Evolutionary conservation across 2,797 vertebrate species (phyloP).

Genomic region (Staurois parvus): DNA sequence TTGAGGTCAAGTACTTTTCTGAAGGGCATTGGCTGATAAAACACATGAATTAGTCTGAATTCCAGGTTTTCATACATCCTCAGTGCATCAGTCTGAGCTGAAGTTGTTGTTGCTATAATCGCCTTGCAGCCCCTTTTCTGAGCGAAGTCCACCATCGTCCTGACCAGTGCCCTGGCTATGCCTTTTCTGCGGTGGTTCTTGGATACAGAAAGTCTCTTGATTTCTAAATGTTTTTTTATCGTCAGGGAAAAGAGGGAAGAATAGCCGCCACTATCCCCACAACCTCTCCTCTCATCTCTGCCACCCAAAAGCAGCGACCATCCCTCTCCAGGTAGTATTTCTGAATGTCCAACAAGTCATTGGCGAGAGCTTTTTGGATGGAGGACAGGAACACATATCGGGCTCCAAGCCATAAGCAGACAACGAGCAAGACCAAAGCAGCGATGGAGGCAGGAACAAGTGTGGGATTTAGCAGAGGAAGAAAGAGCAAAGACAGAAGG

Average conservation of each 20-base stretch:
- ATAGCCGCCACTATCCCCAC: conserved; percentile 77
- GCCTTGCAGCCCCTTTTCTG: conserved; percentile 69
- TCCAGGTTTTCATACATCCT: no score
- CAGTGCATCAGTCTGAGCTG: conserved; percentile 78
- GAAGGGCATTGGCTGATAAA: conserved; percentile 61
- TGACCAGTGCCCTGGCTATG: conserved; percentile 77
- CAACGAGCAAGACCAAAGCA: conserved; percentile 75
- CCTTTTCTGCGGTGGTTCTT: conserved; percentile 77
- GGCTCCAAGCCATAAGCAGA: conserved; percentile 69
- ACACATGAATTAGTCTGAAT: conserved; percentile 74
- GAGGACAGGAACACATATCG: conserved; percentile 72
- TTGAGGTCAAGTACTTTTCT: conserved; percentile 74
- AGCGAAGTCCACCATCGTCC: conserved; percentile 77
- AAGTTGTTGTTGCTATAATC: conserved; percentile 77
- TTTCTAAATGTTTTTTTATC: conserved; percentile 71
- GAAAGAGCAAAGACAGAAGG: conserved; percentile 74
- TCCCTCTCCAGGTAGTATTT: conserved; percentile 61
- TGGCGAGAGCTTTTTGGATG: conserved; percentile 70
- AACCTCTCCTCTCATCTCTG: conserved; percentile 75
- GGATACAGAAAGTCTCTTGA: conserved; percentile 80
- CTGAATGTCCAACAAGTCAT: conserved; percentile 73
- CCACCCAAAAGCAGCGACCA: conserved; percentile 83
- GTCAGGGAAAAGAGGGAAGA: not conserved
- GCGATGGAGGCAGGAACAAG: no score
- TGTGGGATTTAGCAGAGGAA: conserved; percentile 76